Evolutionary conservation across 2,797 vertebrate species (phyloP), one percentile per base, ranked within the genome.

Genomic region (Lagodon rhomboides): DNA sequence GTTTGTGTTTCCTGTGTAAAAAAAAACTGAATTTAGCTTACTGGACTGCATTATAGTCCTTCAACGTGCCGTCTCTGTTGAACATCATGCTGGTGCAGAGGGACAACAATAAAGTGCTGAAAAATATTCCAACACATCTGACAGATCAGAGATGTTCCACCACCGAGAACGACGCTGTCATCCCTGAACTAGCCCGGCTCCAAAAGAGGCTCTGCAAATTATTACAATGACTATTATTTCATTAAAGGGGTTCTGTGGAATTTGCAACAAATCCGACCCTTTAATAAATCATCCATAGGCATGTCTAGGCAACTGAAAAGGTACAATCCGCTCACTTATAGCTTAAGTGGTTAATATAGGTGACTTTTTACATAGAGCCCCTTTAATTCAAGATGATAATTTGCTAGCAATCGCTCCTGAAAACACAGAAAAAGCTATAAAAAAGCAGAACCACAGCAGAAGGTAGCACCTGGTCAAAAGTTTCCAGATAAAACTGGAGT

Each of bases 401-500:
- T 58, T 34, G 1, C 44, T 17, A 8, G n/a, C n/a, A 53, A 47
- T 53, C 53, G 5, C 38, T 25, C 47, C 38, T 38, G 38, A 38
- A 38, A 38, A 38, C 38, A 38, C 38, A 11, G 38, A 38, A 11
- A 38, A 9, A 11, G 9, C 43, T 25, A 7, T 15, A 20, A 78
- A 65, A 65, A 78, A 67, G 15, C 18, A 54, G 27, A 0, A 43
- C 11, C 23, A 44, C 54, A 73, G 56, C 47, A 55, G 5, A 23
- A 51, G 49, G 72, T 22, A 80, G 15, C 75, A 69, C 12, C 53
- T 25, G 34, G 13, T 82, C 16, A 73, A 46, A 69, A 43, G 25
- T 51, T 61, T 18, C 44, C 60, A 67, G 49, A 75, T 56, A 55
- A 53, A 76, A 54, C 63, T 46, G 66, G 25, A 84, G 54, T n/a